phyloP scores from a whole-genome alignment of 2,888 invertebrate species.

The Augochlorella aurata region DNA sequence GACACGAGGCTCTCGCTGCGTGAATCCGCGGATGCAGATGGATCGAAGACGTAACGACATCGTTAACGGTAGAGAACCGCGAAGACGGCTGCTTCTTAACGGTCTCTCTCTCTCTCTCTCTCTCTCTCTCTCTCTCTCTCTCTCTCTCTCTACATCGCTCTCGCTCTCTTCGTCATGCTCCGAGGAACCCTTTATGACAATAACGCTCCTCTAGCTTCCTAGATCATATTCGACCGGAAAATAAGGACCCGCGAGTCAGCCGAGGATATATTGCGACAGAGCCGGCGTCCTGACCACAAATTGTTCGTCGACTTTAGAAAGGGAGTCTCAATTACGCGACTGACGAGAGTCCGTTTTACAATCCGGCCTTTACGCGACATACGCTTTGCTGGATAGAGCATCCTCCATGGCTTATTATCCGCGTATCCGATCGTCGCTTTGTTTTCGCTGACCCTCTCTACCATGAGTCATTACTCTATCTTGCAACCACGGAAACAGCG shows the following conservation, averaged over 20 bases:
- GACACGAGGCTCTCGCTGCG: constrained; percentile 25
- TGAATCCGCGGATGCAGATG: constrained; percentile 52
- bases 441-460: too few relatives aligned
- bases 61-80: constrained; percentile 70
- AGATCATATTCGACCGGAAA: constrained; percentile 63
- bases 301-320: constrained; percentile 26
- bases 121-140: too few relatives aligned
- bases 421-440: too few relatives aligned
- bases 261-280: constrained; percentile 38
- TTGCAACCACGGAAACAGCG: too few relatives aligned
- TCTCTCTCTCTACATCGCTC: too few relatives aligned
- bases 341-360: not conserved
- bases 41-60: constrained; percentile 68
- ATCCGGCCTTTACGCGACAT: not conserved
- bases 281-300: constrained; percentile 20
- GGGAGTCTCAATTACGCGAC: constrained; percentile 12
- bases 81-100: constrained; percentile 62
- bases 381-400: too few relatives aligned
- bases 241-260: constrained; percentile 60
- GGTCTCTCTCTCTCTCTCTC: not conserved
- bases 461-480: too few relatives aligned
- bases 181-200: constrained; percentile 18
- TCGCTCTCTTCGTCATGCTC: too few relatives aligned
- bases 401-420: too few relatives aligned
- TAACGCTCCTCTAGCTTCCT: constrained; percentile 43